Evolutionary conservation across 2,113 vertebrate species (phyloP).

Genomic region (Tragelaphus imberbis): DNA sequence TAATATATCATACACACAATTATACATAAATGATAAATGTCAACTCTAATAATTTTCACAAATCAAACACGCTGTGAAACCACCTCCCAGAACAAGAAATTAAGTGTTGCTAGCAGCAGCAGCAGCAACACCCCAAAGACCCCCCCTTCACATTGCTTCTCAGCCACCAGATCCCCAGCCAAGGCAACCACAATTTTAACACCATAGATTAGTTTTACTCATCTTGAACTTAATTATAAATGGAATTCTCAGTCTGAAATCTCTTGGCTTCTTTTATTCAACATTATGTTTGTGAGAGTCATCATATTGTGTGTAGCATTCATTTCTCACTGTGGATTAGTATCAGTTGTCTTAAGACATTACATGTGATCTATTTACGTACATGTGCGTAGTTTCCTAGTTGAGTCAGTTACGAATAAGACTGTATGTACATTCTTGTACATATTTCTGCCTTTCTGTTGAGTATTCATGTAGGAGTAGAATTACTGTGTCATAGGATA

Average conservation of each 20-base stretch:
- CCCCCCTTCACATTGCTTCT: not conserved
- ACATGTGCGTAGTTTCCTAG: not conserved
- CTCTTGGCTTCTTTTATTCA: not conserved
- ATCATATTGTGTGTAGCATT: not conserved
- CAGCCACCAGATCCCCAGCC: not conserved
- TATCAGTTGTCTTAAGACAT: not conserved
- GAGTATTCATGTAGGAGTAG: not conserved
- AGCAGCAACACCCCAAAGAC: not conserved
- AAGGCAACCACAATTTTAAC: not conserved
- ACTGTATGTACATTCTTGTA: not conserved
- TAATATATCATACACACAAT: not conserved
- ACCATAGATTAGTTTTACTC: not conserved
- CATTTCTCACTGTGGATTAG: not conserved
- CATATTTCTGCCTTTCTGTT: not conserved
- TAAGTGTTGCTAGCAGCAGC: not conserved
- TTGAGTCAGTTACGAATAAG: not conserved
- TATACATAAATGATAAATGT: not conserved
- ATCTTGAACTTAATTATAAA: conserved; percentile 18
- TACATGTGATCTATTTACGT: not conserved
- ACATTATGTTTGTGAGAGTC: not conserved
- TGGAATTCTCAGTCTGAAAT: not conserved
- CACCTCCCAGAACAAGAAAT: not conserved
- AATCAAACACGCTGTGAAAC: not conserved
- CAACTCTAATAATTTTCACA: not conserved
- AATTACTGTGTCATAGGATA: not conserved